Percentiles rank a stretch among this genome's conserved stretches.
phyloP scores from a whole-genome alignment of 2,888 invertebrate genomes.

The Drosophila aldrichi region DNA sequence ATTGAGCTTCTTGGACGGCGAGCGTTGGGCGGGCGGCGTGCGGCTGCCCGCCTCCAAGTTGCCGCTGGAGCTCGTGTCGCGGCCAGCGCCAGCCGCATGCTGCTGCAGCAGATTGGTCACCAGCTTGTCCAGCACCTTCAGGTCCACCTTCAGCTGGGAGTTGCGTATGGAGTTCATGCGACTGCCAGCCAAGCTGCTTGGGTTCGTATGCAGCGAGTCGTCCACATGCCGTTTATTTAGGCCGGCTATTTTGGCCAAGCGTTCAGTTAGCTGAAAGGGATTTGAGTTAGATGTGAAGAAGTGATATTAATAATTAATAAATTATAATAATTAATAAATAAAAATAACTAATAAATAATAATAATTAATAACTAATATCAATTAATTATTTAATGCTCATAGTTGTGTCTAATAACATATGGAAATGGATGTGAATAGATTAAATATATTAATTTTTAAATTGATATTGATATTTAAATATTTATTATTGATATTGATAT shows the following conservation, averaged over 20 bases:
- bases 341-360: too few species aligned
- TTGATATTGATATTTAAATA: too few species aligned
- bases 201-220: slow-evolving; percentile 51
- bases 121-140: slow-evolving; percentile 88
- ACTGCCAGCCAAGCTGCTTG: slow-evolving; percentile 65
- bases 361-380: too few species aligned
- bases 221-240: slow-evolving; percentile 66
- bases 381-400: too few species aligned
- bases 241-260: slow-evolving; percentile 83
- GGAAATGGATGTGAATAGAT: too few species aligned
- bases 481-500: too few species aligned
- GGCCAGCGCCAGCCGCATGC: slow-evolving; percentile 52
- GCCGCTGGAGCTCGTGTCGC: slow-evolving; percentile 13
- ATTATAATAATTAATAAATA: too few species aligned
- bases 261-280: slow-evolving; percentile 80
- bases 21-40: slow-evolving; percentile 58
- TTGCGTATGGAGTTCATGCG: slow-evolving; percentile 82
- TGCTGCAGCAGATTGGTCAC: slow-evolving; percentile 88
- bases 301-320: too few species aligned
- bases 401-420: too few species aligned
- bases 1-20: slow-evolving; percentile 80
- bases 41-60: slow-evolving; percentile 51
- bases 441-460: too few species aligned
- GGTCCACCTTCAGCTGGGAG: slow-evolving; percentile 87
- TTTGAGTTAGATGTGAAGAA: neutral